A percentile compares a stretch with the other conserved stretches of the same genome.
Conservation (phyloP, 2,113 vertebrate species). For the Hystrix brachyura region DNA sequence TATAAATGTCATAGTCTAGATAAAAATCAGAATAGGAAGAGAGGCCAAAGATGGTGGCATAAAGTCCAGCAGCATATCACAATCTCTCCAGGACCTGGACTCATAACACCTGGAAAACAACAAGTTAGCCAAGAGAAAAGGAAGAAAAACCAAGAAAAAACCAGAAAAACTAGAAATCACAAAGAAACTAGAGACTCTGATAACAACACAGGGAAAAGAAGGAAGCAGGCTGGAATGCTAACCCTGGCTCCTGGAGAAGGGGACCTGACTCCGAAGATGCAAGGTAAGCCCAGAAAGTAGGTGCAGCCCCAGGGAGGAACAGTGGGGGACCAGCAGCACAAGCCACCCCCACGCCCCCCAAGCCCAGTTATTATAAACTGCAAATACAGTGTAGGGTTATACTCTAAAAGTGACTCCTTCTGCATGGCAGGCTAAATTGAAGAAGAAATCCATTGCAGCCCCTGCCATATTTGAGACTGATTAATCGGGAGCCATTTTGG, state of each 20-base stretch:
- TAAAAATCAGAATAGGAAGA: constrained; percentile 12
- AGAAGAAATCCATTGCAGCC: not conserved
- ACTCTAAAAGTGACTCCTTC: not conserved
- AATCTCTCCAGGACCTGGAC: not conserved
- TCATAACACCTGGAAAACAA: not conserved
- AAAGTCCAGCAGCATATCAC: not conserved
- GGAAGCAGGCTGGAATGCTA: not conserved
- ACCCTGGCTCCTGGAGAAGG: not conserved
- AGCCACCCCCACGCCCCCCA: not conserved
- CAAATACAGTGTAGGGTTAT: not conserved
- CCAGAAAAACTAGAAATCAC: not conserved
- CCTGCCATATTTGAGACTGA: not conserved
- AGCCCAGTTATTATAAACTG: not conserved
- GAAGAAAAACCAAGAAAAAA: not conserved
- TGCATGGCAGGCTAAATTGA: not conserved
- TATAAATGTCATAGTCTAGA: constrained; percentile 9
- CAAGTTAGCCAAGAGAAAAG: not conserved
- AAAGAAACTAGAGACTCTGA: not conserved
- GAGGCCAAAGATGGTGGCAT: not conserved
- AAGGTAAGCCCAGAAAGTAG: not conserved
- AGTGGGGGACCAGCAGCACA: not conserved
- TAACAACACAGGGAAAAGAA: not conserved
- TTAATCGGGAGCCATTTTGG: not conserved
- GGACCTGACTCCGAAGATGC: not conserved
- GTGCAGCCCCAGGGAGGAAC: not conserved